Base-by-base conservation (phyloP, 2,888 invertebrate genomes). In the Sinelater perroti region DNA sequence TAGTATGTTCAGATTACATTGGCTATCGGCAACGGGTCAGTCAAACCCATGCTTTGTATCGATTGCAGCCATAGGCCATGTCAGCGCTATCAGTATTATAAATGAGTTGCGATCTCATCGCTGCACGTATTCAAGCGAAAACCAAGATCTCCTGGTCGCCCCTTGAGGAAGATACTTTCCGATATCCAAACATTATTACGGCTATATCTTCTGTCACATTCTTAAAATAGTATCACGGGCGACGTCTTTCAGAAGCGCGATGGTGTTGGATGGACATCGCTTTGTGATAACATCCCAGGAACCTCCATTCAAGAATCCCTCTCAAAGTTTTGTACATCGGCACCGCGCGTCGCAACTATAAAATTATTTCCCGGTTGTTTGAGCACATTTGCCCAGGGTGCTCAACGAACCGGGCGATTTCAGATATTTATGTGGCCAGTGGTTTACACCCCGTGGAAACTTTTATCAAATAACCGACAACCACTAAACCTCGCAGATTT, bases 21-120 rank as follows among this genome's bases (percentile, higher is more conserved):
- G 53, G 45, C 45, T 30, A 45, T 36, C 18, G 53, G 36, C 36
- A 40, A 18, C 33, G 13, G 26, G 40, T 52, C 46, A 51, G 47
- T 30, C 20, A 33, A 55, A 14, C 47, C 40, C 30, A 35, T 20
- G 44, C 21, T 58, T 51, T 56, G 21, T 57, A 58, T 62, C 60
- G 62, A 64, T 54, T 61, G 49, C 33, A 51, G 54, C 62, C 52
- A 49, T 46, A 60, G 62, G 60, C 60, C 36, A 62, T 60, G 52
- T 55, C 46, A 47, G 54, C 49, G 18, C 54, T 62, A 62, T 63
- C 63, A 58, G 54, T 62, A 62, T 61, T 61, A 61, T 65, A 65
- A 64, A 65, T 64, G 65, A 61, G 63, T 63, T 63, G 62, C 56
- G 58, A 65, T 65, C 65, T 64, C 65, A 65, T 65, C 56, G 60